Conservation (phyloP, 1,140 invertebrate genomes). For the Arion vulgaris region DNA sequence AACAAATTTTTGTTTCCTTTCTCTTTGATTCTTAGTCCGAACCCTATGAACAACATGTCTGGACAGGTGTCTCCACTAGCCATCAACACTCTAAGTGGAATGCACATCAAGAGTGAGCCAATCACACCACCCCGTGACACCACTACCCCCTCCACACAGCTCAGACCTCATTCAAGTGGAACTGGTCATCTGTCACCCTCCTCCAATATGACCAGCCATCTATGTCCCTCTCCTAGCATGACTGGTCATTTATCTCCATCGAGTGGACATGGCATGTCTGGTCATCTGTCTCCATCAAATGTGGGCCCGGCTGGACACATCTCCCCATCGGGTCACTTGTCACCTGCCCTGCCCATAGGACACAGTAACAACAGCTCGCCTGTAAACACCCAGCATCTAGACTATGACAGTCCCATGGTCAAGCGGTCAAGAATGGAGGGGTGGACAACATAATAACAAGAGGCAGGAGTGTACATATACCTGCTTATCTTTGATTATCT, state of each 20-base stretch:
- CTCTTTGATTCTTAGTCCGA: not conserved
- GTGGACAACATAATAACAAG: constrained; percentile 60
- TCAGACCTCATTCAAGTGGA: constrained; percentile 57
- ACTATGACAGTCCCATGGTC: constrained; percentile 66
- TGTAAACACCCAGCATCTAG: constrained; percentile 47
- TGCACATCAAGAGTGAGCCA: constrained; percentile 95
- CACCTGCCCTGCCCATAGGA: constrained; percentile 51
- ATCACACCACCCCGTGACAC: constrained; percentile 89
- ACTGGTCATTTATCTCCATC: constrained; percentile 52
- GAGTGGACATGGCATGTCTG: constrained; percentile 42
- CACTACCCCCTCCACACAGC: constrained; percentile 64
- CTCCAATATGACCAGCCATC: constrained; percentile 55
- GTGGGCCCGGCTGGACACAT: constrained; percentile 34
- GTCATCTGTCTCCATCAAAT: constrained; percentile 38
- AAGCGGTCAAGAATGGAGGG: constrained; percentile 63
- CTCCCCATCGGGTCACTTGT: constrained; percentile 43
- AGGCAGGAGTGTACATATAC: not conserved
- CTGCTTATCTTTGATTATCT: constrained; percentile 22
- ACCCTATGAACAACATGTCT: constrained; percentile 37
- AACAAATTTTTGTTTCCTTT: no score
- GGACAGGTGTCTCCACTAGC: constrained; percentile 75
- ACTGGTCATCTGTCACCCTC: constrained; percentile 47
- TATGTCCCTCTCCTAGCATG: constrained; percentile 56
- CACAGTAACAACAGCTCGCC: constrained; percentile 55
- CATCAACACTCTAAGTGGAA: constrained; percentile 86